Conservation (phyloP, 2,113 vertebrate genomes). For the Ptychochromis oligacanthus region DNA sequence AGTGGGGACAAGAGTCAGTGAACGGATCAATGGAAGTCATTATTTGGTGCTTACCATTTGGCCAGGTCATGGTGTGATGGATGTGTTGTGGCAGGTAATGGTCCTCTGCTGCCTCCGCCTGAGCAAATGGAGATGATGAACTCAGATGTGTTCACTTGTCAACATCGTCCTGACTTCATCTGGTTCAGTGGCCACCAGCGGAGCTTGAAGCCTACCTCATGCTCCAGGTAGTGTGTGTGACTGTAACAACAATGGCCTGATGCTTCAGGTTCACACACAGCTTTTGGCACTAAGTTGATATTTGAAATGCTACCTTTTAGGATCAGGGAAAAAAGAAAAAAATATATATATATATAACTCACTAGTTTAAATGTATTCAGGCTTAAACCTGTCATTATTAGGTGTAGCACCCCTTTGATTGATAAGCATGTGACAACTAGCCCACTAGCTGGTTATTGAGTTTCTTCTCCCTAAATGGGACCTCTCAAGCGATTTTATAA, state of each 20-base stretch:
- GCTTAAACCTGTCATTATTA: not conserved
- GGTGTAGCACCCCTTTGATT: no score
- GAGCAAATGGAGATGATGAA: slow-evolving; percentile 48
- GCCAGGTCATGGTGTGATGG: slow-evolving; percentile 55
- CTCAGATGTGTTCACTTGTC: slow-evolving; percentile 56
- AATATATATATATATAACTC: no score
- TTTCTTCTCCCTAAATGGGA: not conserved
- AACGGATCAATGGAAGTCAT: slow-evolving; percentile 67
- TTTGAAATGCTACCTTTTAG: not conserved
- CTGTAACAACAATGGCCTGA: not conserved
- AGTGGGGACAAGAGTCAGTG: slow-evolving; percentile 36
- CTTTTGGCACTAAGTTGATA: not conserved
- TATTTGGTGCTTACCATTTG: slow-evolving; percentile 63
- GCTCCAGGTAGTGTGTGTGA: not conserved
- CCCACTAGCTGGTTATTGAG: not conserved
- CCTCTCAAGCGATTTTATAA: not conserved
- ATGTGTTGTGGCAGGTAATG: slow-evolving; percentile 61
- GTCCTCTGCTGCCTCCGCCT: slow-evolving; percentile 37
- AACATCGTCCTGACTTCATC: slow-evolving; percentile 30
- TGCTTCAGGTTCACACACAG: not conserved
- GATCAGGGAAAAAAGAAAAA: no score
- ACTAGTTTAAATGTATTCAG: not conserved
- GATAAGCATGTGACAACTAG: no score
- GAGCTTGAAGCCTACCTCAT: slow-evolving; percentile 8
- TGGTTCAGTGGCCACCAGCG: slow-evolving; percentile 27